Base-by-base conservation (phyloP, 2,888 invertebrate species). In the Chrysolina americana region DNA sequence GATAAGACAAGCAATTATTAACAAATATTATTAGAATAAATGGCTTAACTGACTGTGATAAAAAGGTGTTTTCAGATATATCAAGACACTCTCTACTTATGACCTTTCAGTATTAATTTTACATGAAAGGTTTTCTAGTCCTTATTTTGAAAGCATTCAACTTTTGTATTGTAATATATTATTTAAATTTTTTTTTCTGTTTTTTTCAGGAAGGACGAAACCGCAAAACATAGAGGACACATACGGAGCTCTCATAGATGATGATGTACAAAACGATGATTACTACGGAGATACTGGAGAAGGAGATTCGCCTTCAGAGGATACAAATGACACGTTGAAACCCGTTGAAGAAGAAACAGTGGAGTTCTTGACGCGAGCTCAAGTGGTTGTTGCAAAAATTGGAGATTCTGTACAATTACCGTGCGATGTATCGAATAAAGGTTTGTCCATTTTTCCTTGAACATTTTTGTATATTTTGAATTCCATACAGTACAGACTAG, bases 391-490 rank as follows among this genome's bases (percentile, higher is more conserved):
- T 19, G 83, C 83, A 8, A 81, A 81, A 47, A 79, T 82, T 36
- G 86, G 87, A 6, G 83, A 83, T 19, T 83, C 82, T 11, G 85
- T 88, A 11, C 76, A 79, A 15, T 78, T 89, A 28, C 88, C 88
- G 5, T 89, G 89, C 75, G 82, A 87, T 44, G 75, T 78, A 21
- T 75, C 80, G 10, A 73, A 74, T n/a, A 56, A 74, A 68, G 76
- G 78, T 78, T 73, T 75, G 71, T 63, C 41, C 41, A 19, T 41
- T 2, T 6, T 15, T 36, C 8, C 8, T 6, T 36, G 36, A 36
- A 36, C 6, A 0, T 8, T 6, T 36, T 8, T 36, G n/a, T n/a
- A n/a, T 36, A 8, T 36, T 28, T 28, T 28, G 28, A 28, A 36
- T 28, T 28, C 28, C 5, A 28, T 36, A 36, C 6, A 36, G 8